These are phyloP conservation scores for Synergus japonicus DNA, from an alignment of 2,888 invertebrate species.

Conservation along the genomic window DNA sequence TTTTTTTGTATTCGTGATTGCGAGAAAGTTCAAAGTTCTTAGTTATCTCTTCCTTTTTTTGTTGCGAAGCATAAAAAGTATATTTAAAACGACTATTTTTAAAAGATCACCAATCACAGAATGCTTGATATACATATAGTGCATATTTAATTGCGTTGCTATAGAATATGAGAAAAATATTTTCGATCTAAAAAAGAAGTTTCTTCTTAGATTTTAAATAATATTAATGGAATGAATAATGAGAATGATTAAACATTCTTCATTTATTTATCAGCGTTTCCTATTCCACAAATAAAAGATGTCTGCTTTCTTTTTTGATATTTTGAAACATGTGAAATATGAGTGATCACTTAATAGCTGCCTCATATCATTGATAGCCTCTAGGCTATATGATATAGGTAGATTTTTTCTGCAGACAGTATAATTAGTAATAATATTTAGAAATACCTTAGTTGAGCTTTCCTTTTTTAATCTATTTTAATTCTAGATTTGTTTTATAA, in stretches of 20 bases:
- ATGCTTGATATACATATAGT: background rate
- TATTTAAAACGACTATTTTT: background rate
- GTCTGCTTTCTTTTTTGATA: background rate
- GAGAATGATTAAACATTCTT: background rate
- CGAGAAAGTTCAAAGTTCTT: constrained; percentile 27
- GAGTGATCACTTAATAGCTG: background rate
- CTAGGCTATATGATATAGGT: background rate
- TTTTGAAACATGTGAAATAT: constrained; percentile 8
- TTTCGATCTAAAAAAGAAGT: background rate
- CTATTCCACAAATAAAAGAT: background rate
- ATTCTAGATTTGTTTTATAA: too few relatives aligned
- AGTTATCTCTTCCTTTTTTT: constrained; percentile 15
- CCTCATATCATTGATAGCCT: background rate
- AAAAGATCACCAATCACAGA: background rate
- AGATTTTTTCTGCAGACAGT: background rate
- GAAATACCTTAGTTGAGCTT: too few relatives aligned
- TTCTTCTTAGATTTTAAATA: background rate
- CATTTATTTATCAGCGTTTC: background rate
- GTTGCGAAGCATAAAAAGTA: background rate
- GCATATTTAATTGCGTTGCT: background rate
- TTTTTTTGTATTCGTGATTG: background rate
- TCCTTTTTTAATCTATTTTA: too few relatives aligned
- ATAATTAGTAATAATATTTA: background rate
- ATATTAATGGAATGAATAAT: background rate
- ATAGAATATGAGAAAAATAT: background rate